These are phyloP conservation scores for Philonicus albiceps DNA, from an alignment of 2,888 invertebrate genomes.

Conservation along the genomic window DNA sequence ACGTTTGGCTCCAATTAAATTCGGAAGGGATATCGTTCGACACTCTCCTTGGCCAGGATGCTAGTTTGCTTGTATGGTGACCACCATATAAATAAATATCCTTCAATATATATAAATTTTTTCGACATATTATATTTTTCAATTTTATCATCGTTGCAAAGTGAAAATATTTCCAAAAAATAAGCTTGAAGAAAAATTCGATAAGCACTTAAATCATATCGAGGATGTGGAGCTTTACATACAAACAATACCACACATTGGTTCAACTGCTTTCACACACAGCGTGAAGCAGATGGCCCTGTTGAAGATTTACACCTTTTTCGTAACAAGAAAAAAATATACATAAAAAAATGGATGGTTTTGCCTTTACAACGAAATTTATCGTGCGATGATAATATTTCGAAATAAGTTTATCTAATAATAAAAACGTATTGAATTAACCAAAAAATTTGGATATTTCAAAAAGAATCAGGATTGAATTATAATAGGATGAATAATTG, in stretches of 20 bases:
- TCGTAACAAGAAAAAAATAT: neutral
- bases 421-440: neutral
- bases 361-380: neutral
- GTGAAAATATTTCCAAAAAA: neutral
- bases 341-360: neutral
- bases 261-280: neutral
- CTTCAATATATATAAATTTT: neutral
- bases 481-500: neutral
- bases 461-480: neutral
- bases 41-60: neutral
- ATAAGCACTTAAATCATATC: neutral
- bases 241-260: neutral
- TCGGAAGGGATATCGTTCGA: neutral
- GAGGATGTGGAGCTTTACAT: neutral
- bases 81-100: constrained; percentile 3
- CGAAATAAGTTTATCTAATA: neutral
- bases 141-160: neutral
- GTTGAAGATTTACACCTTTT: neutral
- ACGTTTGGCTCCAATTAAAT: neutral
- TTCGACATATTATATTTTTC: neutral
- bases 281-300: neutral
- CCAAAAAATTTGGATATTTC: neutral
- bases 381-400: neutral
- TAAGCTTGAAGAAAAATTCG: neutral
- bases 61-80: neutral